phyloP scores from a whole-genome alignment of 1,140 invertebrate species.

The Tigriopus japonicus region DNA sequence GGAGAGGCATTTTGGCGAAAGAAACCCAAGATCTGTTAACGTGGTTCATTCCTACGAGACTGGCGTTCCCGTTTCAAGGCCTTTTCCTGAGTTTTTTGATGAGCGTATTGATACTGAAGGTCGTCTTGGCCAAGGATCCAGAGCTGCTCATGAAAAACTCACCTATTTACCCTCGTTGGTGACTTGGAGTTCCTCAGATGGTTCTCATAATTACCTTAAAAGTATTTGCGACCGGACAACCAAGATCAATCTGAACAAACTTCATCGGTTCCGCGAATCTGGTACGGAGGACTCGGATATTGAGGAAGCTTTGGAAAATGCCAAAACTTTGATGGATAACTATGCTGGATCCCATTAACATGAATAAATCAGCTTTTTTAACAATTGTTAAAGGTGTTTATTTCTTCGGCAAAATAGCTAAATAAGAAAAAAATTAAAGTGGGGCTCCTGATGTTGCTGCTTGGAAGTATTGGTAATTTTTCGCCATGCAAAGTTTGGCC shows the following conservation, averaged over 20 bases:
- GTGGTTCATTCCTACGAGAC: neutral
- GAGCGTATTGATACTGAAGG: neutral
- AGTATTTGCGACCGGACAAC: neutral
- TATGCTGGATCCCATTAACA: too few species aligned
- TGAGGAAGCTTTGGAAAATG: neutral
- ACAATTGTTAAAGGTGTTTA: too few species aligned
- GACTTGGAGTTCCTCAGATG: conserved; percentile 1
- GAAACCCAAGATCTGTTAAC: too few species aligned
- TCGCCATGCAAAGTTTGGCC: too few species aligned
- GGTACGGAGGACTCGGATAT: neutral
- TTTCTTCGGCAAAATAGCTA: too few species aligned
- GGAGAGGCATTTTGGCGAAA: too few species aligned
- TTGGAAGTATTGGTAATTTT: too few species aligned
- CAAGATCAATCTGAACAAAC: conserved; percentile 3
- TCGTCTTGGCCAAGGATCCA: neutral
- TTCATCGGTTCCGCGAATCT: conserved; percentile 1
- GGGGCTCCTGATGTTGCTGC: too few species aligned
- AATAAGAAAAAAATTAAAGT: too few species aligned
- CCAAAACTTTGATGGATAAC: too few species aligned
- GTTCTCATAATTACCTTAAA: neutral
- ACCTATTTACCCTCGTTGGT: neutral
- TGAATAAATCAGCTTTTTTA: too few species aligned
- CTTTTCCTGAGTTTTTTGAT: neutral
- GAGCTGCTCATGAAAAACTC: neutral
- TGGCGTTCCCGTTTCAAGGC: neutral